Conservation (phyloP, 2,113 vertebrate species). For the Zapornia atra region DNA sequence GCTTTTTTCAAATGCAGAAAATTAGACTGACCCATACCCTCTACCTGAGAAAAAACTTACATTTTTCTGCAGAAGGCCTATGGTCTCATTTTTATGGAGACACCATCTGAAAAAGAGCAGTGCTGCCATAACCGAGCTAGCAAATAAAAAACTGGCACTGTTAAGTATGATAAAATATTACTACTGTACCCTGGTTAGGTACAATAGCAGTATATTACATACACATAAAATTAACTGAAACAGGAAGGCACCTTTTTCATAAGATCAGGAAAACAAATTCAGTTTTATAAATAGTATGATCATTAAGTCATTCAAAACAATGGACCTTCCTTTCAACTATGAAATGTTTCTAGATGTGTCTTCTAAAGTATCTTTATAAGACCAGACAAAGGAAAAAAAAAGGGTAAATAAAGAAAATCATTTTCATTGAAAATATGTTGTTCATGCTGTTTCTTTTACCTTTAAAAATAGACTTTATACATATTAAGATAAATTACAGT, state of each 20-base stretch:
- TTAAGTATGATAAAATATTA: constrained; percentile 74
- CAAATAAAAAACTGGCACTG: constrained; percentile 58
- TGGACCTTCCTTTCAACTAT: constrained; percentile 65
- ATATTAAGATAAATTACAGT: not conserved
- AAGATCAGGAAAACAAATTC: constrained; percentile 75
- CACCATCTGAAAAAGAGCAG: constrained; percentile 28
- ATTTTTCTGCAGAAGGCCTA: not conserved
- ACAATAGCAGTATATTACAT: constrained; percentile 50
- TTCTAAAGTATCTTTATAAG: constrained; percentile 6
- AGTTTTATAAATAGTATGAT: constrained; percentile 75
- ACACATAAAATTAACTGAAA: constrained; percentile 74
- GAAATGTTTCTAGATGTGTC: constrained; percentile 8
- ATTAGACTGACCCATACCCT: not conserved
- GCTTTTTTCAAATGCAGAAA: constrained; percentile 5
- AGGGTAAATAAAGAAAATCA: not conserved
- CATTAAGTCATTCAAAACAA: constrained; percentile 70
- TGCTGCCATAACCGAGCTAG: constrained; percentile 49
- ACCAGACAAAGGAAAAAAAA: not conserved
- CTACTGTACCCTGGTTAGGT: constrained; percentile 57
- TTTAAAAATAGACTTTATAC: not conserved
- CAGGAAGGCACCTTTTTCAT: constrained; percentile 86
- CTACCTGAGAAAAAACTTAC: not conserved
- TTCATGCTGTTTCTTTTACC: not conserved
- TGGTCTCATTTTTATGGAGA: constrained; percentile 38
- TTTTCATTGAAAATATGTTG: not conserved